Conservation (phyloP, 2,797 vertebrate species). For the Tiaroga cobitis region DNA sequence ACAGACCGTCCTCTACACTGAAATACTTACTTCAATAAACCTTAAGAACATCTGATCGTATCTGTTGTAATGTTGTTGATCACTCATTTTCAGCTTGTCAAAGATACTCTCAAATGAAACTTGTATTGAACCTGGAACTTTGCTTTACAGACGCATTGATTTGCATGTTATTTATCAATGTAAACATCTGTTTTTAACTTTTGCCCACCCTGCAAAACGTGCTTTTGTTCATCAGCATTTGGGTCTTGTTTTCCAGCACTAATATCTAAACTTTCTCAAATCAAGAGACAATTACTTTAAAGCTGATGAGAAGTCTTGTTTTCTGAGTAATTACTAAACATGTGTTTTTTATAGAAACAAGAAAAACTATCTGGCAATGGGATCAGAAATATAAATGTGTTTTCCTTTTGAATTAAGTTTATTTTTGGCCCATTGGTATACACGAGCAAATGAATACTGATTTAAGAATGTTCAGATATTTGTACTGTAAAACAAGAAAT, state of each 20-base stretch:
- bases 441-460: not conserved
- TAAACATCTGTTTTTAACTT: not conserved
- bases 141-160: not conserved
- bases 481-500: not conserved
- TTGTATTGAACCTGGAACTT: not conserved
- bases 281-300: not conserved
- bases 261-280: not conserved
- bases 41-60: not conserved
- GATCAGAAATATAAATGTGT: too few relatives aligned
- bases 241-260: not conserved
- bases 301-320: not conserved
- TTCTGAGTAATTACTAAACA: not conserved
- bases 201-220: not conserved
- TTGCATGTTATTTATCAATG: too few relatives aligned
- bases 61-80: not conserved
- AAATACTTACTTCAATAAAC: not conserved
- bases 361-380: not conserved
- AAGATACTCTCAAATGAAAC: not conserved
- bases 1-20: constrained; percentile 41
- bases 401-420: not conserved
- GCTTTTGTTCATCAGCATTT: not conserved
- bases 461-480: not conserved
- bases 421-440: not conserved
- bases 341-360: not conserved
- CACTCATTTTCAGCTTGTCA: not conserved